Evolutionary conservation across 2,113 vertebrate species (phyloP), one percentile per base, ranked within the genome.

Genomic region (Rhinopomastus cyanomelas): DNA sequence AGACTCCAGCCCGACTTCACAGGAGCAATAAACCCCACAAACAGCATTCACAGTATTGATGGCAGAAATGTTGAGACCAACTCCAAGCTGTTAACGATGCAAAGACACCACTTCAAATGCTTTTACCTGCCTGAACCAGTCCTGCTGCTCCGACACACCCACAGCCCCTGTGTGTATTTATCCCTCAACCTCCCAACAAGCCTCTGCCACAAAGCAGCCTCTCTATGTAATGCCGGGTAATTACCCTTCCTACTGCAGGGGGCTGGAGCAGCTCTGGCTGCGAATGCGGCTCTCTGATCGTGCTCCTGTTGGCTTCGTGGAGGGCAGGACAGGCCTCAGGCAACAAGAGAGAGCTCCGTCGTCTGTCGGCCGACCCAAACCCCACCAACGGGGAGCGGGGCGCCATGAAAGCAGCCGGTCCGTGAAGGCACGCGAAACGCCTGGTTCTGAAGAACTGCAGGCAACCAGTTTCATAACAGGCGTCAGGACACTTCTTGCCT

Each of bases 151-250:
- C 95, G 94, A 96, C 96, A 97, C 96, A 94, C 95, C 95, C 92
- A 96, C 94, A 91, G 62, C 92, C 95, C 90, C 91, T 96, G 95
- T 96, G 95, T 91, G 91, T 96, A 94, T 95, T 94, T 97, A 95
- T 96, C 81, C 95, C 68, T 93, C 93, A 84, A 96, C 95, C 74
- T 93, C 42, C 96, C 95, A 94, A 78, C 91, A 92, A 75, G 94
- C 88, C 96, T 90, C 79, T 95, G 97, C 96, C 96, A 97, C 94
- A 97, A 96, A 95, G 96, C 96, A 89, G 93, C 73, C 96, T 97
- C 97, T 97, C 95, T 87, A 95, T 92, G 94, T 97, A 96, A 94
- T 96, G 96, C 91, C 93, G 94, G 97, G 92, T 97, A 97, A 97
- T 97, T 97, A 97, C 73, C 87, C 90, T 96, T 95, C 93, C 18